Conservation (phyloP, 2,888 invertebrate species). For the Ornithoptera alexandrae region DNA sequence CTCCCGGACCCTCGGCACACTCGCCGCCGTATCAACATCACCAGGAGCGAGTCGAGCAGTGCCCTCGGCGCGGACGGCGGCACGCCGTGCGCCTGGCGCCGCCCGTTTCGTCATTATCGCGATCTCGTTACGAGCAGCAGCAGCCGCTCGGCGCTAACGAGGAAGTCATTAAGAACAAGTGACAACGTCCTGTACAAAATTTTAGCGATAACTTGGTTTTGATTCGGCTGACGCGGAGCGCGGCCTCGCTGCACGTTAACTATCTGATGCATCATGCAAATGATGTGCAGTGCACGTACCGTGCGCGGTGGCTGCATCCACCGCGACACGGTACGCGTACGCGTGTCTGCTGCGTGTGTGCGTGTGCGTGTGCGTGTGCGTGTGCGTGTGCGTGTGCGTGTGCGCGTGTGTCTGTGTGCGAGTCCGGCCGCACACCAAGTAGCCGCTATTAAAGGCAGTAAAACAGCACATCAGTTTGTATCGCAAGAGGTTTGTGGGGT, state of each 20-base stretch:
- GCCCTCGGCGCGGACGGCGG: too few species aligned
- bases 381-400: too few species aligned
- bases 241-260: too few species aligned
- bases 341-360: too few species aligned
- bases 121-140: background rate
- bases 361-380: background rate
- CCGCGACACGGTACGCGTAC: too few species aligned
- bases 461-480: slow-evolving; percentile 49
- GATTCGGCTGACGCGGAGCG: slow-evolving; percentile 3
- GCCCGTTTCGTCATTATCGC: slow-evolving; percentile 7
- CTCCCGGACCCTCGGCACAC: background rate
- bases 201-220: slow-evolving; percentile 14
- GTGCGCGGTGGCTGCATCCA: too few species aligned
- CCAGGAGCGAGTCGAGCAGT: too few species aligned
- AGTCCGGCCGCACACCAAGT: slow-evolving; percentile 32
- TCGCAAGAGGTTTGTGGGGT: slow-evolving; percentile 78
- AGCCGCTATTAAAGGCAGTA: slow-evolving; percentile 38
- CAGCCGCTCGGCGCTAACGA: background rate
- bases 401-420: too few species aligned
- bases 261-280: too few species aligned
- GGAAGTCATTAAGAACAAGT: slow-evolving; percentile 19
- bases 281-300: too few species aligned
- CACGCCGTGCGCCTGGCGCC: background rate
- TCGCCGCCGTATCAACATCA: too few species aligned
- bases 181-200: slow-evolving; percentile 20